Conservation (phyloP, 1,140 invertebrate genomes). For the Streblospio benedicti region DNA sequence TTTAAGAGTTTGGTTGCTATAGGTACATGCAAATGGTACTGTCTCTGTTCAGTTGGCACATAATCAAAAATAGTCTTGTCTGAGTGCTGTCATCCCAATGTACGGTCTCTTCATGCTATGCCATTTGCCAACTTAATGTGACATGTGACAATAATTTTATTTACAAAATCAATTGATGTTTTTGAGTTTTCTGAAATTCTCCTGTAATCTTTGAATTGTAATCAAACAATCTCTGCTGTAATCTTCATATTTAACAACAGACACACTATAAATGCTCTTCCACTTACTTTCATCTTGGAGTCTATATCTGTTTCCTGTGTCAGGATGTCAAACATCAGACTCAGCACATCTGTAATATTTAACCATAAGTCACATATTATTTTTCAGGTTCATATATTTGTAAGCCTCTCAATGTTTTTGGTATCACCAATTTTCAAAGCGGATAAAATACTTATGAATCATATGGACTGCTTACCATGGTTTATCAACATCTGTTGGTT, state of each 20-base stretch:
- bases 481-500: constrained; percentile 45
- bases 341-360: constrained; percentile 4
- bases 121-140: background rate
- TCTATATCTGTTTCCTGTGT: constrained; percentile 11
- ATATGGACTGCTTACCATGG: constrained; percentile 30
- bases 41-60: background rate
- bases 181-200: background rate
- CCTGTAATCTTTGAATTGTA: background rate
- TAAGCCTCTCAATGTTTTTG: background rate
- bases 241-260: background rate
- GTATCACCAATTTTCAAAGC: background rate
- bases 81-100: background rate
- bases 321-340: constrained; percentile 11
- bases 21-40: background rate
- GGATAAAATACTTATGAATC: no score
- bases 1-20: no score
- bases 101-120: no score
- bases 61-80: background rate
- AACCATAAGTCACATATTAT: no score
- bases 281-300: constrained; percentile 7
- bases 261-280: no score
- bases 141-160: background rate
- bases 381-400: background rate
- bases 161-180: background rate
- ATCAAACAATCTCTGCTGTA: background rate